phyloP scores from a whole-genome alignment of 2,113 vertebrate species.

The Dromaius novaehollandiae region DNA sequence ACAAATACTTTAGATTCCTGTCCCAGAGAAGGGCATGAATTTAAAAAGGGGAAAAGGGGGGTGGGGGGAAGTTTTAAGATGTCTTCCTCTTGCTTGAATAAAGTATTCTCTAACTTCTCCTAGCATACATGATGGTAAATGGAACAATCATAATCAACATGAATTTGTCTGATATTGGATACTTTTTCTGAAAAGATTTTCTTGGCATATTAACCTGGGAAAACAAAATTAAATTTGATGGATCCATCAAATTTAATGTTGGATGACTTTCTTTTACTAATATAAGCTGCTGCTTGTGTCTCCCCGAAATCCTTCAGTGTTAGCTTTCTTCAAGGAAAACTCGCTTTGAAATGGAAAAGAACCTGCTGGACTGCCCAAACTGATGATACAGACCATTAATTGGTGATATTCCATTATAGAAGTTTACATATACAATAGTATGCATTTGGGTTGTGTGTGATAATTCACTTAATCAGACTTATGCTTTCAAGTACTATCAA shows the following conservation, averaged over 20 bases:
- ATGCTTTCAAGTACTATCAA: accelerated
- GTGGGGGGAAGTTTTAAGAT: neutral
- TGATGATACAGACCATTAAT: neutral
- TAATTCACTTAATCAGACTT: neutral
- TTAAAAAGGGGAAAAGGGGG: neutral
- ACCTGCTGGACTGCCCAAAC: neutral
- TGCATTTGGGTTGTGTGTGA: neutral
- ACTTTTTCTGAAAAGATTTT: neutral
- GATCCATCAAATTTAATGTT: neutral
- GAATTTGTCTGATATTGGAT: neutral
- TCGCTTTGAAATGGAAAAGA: neutral
- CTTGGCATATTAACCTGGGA: neutral
- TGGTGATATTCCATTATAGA: neutral
- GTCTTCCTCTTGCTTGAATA: neutral
- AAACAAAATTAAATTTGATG: neutral
- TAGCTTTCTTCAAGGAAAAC: neutral
- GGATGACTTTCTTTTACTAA: neutral
- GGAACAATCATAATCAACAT: neutral
- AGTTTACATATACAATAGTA: neutral
- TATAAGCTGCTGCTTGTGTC: neutral
- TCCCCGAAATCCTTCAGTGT: neutral
- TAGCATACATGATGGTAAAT: neutral
- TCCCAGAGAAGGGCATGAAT: neutral
- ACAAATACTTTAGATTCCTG: neutral
- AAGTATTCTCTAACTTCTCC: neutral